Evolutionary conservation across 2,797 vertebrate genomes (phyloP).

Genomic region (Chaenodraco wilsoni): DNA sequence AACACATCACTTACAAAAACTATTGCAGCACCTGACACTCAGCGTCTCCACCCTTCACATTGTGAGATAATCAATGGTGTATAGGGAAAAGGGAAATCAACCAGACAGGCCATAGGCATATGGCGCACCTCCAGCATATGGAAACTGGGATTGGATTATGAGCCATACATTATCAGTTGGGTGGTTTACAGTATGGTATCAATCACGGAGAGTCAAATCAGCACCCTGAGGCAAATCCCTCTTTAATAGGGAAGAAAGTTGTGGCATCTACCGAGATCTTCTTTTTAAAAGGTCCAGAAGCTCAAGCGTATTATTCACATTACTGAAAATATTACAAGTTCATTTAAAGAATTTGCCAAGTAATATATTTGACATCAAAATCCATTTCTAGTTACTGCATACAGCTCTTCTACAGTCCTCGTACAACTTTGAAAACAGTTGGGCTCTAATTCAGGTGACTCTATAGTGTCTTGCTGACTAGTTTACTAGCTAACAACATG

Average conservation of each 20-base stretch:
- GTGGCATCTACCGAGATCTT: neutral
- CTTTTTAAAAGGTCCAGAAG: neutral
- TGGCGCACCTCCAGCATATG: conserved; percentile 50
- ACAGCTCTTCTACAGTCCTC: neutral
- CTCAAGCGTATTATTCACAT: neutral
- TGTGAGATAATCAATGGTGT: conserved; percentile 48
- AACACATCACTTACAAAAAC: neutral
- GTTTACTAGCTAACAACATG: neutral
- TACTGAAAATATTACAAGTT: conserved; percentile 2
- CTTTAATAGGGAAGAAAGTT: neutral
- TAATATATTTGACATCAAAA: neutral
- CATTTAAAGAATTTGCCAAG: neutral
- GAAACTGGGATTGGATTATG: conserved; percentile 37
- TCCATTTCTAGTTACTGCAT: neutral
- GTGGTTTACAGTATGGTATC: conserved; percentile 34
- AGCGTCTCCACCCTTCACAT: conserved; percentile 38
- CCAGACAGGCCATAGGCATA: conserved; percentile 44
- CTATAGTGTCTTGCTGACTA: neutral
- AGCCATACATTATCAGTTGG: conserved; percentile 25
- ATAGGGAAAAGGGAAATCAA: conserved; percentile 46
- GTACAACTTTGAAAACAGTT: neutral
- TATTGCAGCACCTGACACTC: conserved; percentile 30
- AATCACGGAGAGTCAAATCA: conserved; percentile 28
- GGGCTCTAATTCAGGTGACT: neutral
- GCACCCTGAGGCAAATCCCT: neutral